Evolutionary conservation across 2,888 invertebrate genomes (phyloP).

Genomic region (Adela reaumurella): DNA sequence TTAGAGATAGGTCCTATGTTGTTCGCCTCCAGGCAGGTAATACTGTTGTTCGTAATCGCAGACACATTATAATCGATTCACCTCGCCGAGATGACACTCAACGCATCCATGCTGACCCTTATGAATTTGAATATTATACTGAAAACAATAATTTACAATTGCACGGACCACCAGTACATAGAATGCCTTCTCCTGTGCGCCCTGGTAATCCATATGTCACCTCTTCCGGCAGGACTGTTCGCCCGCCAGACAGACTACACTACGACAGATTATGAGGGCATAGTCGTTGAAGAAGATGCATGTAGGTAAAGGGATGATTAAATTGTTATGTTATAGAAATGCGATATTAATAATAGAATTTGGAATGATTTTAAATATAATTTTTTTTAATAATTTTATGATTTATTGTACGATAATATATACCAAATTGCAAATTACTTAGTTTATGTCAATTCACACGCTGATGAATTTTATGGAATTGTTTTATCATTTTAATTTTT

Average conservation of each 20-base stretch:
- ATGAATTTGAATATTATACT: background rate
- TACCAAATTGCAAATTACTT: background rate
- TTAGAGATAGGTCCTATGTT: background rate
- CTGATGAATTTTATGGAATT: too few relatives aligned
- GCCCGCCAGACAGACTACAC: background rate
- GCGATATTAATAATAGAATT: too few relatives aligned
- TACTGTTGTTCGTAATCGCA: background rate
- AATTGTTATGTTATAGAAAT: too few relatives aligned
- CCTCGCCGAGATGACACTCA: background rate
- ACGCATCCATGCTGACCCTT: background rate
- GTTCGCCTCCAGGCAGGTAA: background rate
- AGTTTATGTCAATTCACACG: too few relatives aligned
- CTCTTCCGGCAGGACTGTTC: background rate
- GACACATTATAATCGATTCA: background rate
- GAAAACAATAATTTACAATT: background rate
- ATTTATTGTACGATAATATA: too few relatives aligned
- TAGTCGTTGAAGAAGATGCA: too few relatives aligned
- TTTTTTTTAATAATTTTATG: too few relatives aligned
- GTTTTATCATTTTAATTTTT: too few relatives aligned
- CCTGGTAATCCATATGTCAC: background rate
- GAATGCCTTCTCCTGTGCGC: background rate
- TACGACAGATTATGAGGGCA: background rate
- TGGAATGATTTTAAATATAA: too few relatives aligned
- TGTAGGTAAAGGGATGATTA: background rate
- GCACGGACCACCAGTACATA: background rate